phyloP scores from a whole-genome alignment of 2,888 invertebrate species.

The Seira ritae region DNA sequence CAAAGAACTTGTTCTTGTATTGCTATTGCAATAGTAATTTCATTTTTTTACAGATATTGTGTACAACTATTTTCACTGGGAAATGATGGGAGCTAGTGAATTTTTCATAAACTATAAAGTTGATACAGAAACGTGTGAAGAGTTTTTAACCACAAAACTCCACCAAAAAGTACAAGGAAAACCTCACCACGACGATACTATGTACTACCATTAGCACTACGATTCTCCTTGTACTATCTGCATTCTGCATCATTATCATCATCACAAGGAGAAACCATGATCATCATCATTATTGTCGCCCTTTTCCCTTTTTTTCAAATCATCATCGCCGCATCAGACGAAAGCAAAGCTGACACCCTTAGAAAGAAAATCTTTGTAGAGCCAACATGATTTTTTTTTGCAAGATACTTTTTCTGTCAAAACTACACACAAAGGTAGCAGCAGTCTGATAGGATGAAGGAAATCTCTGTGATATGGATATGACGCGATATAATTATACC shows the following conservation, averaged over 20 bases:
- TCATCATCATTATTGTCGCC: constrained; percentile 50
- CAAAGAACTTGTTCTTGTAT: background rate
- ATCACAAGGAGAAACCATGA: constrained; percentile 46
- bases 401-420: no score
- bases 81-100: background rate
- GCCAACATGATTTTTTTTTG: no score
- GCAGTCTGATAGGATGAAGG: constrained; percentile 14
- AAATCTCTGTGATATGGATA: constrained; percentile 30
- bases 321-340: background rate
- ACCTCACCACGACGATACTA: constrained; percentile 34
- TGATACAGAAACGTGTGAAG: constrained; percentile 36
- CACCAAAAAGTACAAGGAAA: constrained; percentile 49
- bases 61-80: background rate
- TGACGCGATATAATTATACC: constrained; percentile 45
- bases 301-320: constrained; percentile 33
- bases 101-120: constrained; percentile 5
- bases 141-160: constrained; percentile 62
- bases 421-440: no score
- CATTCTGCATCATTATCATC: constrained; percentile 32
- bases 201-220: background rate
- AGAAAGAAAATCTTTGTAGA: no score
- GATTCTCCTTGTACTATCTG: no score
- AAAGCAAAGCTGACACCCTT: no score
- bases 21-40: no score
- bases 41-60: background rate